These are phyloP conservation scores for Aix galericulata DNA, from an alignment of 2,113 vertebrate species.

Conservation along the genomic window DNA sequence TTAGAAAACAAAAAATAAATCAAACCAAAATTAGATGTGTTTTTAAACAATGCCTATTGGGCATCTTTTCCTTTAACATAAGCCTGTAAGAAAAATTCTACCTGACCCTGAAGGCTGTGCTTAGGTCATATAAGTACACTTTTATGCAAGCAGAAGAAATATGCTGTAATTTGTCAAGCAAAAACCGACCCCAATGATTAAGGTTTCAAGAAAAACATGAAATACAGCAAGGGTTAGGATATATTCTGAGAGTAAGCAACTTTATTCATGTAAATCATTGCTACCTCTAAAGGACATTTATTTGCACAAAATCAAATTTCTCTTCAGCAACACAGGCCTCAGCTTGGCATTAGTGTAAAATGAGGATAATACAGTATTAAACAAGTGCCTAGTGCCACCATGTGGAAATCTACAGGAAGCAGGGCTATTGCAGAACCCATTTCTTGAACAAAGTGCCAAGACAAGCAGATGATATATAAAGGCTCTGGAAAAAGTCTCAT, in stretches of 20 bases:
- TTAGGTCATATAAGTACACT: not conserved
- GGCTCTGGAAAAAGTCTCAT: not conserved
- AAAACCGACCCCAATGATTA: not conserved
- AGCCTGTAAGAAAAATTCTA: not conserved
- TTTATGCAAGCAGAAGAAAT: not conserved
- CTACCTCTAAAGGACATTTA: not conserved
- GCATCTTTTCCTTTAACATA: not conserved
- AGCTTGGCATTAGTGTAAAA: fast-evolving
- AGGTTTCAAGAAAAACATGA: not conserved
- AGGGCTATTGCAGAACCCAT: fast-evolving
- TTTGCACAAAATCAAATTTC: not conserved
- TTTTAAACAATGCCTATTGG: not conserved
- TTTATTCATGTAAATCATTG: not conserved
- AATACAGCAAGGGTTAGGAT: not conserved
- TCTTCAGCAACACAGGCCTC: not conserved
- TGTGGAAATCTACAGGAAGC: slow-evolving; percentile 8
- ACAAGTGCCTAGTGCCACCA: slow-evolving; percentile 29
- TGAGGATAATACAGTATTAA: not conserved
- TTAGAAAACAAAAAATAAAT: not conserved
- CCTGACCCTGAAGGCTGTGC: not conserved
- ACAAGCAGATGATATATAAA: fast-evolving
- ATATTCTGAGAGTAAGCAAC: not conserved
- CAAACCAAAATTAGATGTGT: not conserved
- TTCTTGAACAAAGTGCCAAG: not conserved
- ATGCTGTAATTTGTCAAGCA: not conserved